Conservation (phyloP, 2,797 vertebrate genomes). For the Luscinia megarhynchos region DNA sequence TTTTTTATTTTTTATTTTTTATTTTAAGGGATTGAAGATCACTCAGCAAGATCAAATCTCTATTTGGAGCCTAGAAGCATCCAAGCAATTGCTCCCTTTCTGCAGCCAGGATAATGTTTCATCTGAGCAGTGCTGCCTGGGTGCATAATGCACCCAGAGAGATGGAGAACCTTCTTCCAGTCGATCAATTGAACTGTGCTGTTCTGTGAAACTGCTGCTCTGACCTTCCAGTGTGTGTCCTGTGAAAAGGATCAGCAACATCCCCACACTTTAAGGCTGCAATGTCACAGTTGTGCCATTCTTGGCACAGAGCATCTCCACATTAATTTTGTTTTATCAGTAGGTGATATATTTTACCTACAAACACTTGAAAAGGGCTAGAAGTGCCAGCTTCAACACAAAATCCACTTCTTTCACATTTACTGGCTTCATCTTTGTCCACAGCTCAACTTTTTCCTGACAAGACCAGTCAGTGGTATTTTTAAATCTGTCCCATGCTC, state of each 20-base stretch:
- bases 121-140: not conserved
- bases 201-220: not conserved
- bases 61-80: not conserved
- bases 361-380: not conserved
- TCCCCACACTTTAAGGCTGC: not conserved
- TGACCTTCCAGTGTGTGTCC: not conserved
- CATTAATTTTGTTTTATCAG: not conserved
- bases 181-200: not conserved
- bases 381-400: not conserved
- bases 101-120: not conserved
- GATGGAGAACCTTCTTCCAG: not conserved
- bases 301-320: not conserved
- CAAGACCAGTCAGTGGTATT: not conserved
- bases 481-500: constrained; percentile 9
- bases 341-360: not conserved
- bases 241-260: not conserved
- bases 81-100: not conserved
- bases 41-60: not conserved
- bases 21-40: not conserved
- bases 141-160: not conserved
- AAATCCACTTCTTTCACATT: not conserved
- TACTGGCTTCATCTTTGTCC: not conserved
- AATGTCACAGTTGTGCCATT: not conserved
- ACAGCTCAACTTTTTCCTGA: not conserved
- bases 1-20: not conserved